Conservation (phyloP, 2,888 invertebrate genomes). For the Sesamia inferens region DNA sequence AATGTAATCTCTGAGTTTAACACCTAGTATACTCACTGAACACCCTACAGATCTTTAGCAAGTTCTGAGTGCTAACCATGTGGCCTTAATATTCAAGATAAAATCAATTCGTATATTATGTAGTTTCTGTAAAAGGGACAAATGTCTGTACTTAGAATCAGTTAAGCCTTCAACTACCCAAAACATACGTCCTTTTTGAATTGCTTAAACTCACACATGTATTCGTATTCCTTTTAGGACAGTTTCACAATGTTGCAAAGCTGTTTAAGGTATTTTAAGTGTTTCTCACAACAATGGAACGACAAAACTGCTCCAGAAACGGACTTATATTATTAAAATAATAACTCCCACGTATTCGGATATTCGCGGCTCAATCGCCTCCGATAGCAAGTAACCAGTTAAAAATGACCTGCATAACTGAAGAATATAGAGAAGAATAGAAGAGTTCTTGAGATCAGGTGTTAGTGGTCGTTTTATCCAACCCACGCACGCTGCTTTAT, state of each 20-base stretch:
- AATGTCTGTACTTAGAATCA: conserved; percentile 21
- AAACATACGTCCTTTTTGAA: conserved; percentile 12
- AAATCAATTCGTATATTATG: background rate
- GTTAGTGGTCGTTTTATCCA: conserved; percentile 76
- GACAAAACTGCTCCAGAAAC: conserved; percentile 66
- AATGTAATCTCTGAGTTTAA: too few relatives aligned
- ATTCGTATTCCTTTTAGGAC: conserved; percentile 55
- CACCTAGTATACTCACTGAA: too few relatives aligned
- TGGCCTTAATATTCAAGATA: conserved; percentile 1
- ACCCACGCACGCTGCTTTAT: conserved; percentile 87
- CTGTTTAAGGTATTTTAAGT: conserved; percentile 55
- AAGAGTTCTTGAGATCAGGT: conserved; percentile 69
- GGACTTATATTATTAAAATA: conserved; percentile 77
- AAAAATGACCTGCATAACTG: conserved; percentile 59
- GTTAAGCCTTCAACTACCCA: conserved; percentile 20
- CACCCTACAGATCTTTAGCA: background rate
- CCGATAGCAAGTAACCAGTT: conserved; percentile 70
- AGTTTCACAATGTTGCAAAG: conserved; percentile 51
- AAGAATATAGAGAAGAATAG: conserved; percentile 51
- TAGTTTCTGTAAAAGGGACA: conserved; percentile 19
- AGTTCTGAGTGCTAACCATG: background rate
- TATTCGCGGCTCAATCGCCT: conserved; percentile 80
- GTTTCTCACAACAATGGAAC: conserved; percentile 62
- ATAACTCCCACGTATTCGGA: conserved; percentile 80
- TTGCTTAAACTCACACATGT: conserved; percentile 19